phyloP scores from a whole-genome alignment of 2,797 vertebrate genomes.

The Miichthys miiuy region DNA sequence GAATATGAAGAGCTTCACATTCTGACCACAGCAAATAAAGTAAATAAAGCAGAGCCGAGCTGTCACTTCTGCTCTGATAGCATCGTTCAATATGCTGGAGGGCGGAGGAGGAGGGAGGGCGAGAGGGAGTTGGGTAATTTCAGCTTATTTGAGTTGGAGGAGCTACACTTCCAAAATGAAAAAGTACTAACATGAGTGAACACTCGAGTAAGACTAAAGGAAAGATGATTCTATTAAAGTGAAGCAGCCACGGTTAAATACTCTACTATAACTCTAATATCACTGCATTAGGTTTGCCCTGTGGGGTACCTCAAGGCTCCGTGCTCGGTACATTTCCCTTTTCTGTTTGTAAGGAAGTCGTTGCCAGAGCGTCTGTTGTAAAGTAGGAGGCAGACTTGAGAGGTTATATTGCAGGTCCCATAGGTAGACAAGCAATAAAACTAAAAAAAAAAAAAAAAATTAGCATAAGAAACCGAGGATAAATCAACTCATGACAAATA shows the following conservation, averaged over 20 bases:
- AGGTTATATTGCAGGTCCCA: no score
- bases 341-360: no score
- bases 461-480: no score
- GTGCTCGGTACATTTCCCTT: not conserved
- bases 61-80: constrained; percentile 74
- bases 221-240: constrained; percentile 19
- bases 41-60: constrained; percentile 76
- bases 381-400: no score
- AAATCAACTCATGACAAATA: no score
- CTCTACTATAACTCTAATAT: not conserved
- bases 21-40: constrained; percentile 79
- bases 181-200: constrained; percentile 37
- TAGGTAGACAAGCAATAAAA: no score
- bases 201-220: constrained; percentile 20
- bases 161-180: constrained; percentile 46
- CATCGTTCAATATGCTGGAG: constrained; percentile 71
- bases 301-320: not conserved
- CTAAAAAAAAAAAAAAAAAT: no score
- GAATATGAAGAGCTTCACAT: constrained; percentile 78
- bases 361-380: no score
- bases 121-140: constrained; percentile 46
- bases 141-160: constrained; percentile 59
- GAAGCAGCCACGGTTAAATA: not conserved
- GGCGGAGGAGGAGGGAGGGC: not conserved
- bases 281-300: not conserved